Evolutionary conservation across 2,113 vertebrate genomes (phyloP).

Genomic region (Thamnophis sirtalis): DNA sequence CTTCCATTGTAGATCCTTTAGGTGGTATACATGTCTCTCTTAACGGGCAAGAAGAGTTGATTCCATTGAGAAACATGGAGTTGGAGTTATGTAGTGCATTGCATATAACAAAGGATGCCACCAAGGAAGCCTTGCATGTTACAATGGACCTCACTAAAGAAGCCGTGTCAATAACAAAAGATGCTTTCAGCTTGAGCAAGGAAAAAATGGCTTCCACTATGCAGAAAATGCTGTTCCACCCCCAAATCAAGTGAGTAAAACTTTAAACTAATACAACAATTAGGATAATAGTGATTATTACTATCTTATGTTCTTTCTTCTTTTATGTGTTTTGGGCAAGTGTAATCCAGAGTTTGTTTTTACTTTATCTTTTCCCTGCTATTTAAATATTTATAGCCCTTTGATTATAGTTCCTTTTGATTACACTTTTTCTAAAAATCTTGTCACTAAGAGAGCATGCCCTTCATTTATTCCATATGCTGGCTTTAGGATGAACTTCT

Average conservation of each 20-base stretch:
- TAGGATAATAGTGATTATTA: background rate
- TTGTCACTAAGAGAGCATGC: background rate
- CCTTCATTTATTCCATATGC: background rate
- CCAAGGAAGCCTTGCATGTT: constrained; percentile 85
- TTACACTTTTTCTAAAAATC: background rate
- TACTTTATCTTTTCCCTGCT: background rate
- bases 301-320: background rate
- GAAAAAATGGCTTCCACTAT: constrained; percentile 83
- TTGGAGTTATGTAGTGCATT: constrained; percentile 86
- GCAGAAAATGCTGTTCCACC: constrained; percentile 85
- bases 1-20: constrained; percentile 7
- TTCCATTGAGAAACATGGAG: constrained; percentile 80
- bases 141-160: constrained; percentile 95
- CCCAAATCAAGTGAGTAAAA: constrained; percentile 77
- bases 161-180: constrained; percentile 89
- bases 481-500: background rate
- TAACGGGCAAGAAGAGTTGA: constrained; percentile 59
- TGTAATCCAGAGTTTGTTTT: background rate
- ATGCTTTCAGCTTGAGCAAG: constrained; percentile 86
- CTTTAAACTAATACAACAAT: background rate
- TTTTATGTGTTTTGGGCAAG: background rate
- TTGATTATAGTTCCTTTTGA: background rate
- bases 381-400: background rate
- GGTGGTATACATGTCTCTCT: background rate
- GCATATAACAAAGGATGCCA: constrained; percentile 87